Percentiles rank a stretch among this genome's conserved stretches.
Conservation (phyloP, 92 coral and sea anemone species). For the Epizoanthus ramosus region DNA sequence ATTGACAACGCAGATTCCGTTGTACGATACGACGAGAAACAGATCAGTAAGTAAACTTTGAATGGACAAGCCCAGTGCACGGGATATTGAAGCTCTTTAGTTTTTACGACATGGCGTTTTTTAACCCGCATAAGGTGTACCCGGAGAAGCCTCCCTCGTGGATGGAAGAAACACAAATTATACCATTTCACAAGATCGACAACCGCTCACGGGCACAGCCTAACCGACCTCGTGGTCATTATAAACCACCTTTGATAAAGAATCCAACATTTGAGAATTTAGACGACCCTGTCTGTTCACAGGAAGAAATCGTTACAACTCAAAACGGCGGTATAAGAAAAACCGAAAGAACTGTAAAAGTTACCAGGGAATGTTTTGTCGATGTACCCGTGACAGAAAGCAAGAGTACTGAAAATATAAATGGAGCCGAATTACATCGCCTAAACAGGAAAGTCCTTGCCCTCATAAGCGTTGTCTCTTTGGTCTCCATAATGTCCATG, state of each 20-base stretch:
- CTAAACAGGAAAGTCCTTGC: slow-evolving; percentile 19
- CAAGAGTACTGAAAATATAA: background rate
- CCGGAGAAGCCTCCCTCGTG: slow-evolving; percentile 8
- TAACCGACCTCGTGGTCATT: slow-evolving; percentile 5
- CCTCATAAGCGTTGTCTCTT: slow-evolving; percentile 17
- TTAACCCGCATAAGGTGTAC: slow-evolving; percentile 30
- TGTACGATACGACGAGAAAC: too few relatives aligned
- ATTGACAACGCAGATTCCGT: background rate
- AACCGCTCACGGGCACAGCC: slow-evolving; percentile 28
- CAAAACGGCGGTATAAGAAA: slow-evolving; percentile 31
- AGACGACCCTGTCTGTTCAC: slow-evolving; percentile 31
- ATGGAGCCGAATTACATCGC: background rate
- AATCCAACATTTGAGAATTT: slow-evolving; percentile 30
- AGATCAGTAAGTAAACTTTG: background rate
- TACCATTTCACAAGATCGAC: slow-evolving; percentile 38
- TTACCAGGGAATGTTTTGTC: slow-evolving; percentile 31
- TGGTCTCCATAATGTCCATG: slow-evolving; percentile 25
- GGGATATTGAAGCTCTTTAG: too few relatives aligned
- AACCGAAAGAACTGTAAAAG: slow-evolving; percentile 28
- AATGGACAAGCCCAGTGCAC: slow-evolving; percentile 11
- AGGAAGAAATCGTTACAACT: slow-evolving; percentile 30
- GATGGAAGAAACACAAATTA: slow-evolving; percentile 38
- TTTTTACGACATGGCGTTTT: slow-evolving; percentile 25
- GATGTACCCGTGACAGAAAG: slow-evolving; percentile 4
- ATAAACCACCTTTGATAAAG: slow-evolving; percentile 33